phyloP scores from a whole-genome alignment of 2,888 invertebrate genomes.

The Phymatocera aterrima region DNA sequence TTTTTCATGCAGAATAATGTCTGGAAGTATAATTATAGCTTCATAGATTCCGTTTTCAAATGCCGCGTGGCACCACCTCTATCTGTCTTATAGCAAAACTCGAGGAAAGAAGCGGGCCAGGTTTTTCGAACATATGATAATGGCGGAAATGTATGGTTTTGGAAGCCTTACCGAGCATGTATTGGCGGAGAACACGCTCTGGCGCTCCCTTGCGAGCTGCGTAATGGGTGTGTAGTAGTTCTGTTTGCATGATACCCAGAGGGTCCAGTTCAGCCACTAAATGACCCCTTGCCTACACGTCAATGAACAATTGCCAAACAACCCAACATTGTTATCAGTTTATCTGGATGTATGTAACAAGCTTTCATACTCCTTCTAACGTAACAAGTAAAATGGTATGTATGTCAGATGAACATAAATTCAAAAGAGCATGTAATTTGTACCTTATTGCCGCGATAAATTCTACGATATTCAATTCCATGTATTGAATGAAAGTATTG shows the following conservation, averaged over 20 bases:
- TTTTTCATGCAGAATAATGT: neutral
- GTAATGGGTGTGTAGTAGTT: constrained; percentile 77
- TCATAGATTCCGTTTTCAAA: neutral
- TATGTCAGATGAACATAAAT: neutral
- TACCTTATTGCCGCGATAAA: neutral
- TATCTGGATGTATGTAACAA: constrained; percentile 24
- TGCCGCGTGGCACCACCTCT: neutral
- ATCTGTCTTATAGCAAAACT: constrained; percentile 18
- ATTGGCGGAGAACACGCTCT: constrained; percentile 80
- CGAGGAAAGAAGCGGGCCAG: neutral
- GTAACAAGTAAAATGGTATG: neutral
- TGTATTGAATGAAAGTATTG: no score
- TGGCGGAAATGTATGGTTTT: constrained; percentile 33
- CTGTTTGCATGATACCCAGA: constrained; percentile 90
- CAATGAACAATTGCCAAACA: constrained; percentile 66
- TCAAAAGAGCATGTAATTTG: neutral
- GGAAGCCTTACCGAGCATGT: constrained; percentile 80
- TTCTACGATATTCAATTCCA: neutral
- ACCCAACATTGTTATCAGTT: constrained; percentile 37
- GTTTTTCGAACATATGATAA: neutral
- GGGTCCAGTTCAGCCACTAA: constrained; percentile 96
- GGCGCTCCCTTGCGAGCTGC: constrained; percentile 77
- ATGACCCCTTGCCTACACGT: constrained; percentile 91
- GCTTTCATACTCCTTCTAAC: constrained; percentile 4
- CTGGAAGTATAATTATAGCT: neutral